A percentile compares a stretch with the other conserved stretches of the same genome.
Conservation (phyloP, 1,140 invertebrate species). For the Drosophila albomicans region DNA sequence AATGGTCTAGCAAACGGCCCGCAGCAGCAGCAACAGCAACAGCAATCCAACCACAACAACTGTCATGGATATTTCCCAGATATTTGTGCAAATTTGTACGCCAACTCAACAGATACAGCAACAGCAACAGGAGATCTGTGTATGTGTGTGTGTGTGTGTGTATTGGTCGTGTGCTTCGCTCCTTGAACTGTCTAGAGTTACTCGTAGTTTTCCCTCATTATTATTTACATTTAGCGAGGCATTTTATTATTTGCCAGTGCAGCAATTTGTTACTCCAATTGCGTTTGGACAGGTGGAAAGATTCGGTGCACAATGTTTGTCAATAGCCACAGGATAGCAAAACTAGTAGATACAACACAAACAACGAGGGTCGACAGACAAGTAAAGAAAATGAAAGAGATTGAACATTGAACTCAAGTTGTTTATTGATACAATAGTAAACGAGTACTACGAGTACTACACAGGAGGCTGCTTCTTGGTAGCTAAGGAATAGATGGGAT, state of each 20-base stretch:
- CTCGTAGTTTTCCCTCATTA: slow-evolving; percentile 32
- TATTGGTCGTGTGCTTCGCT: slow-evolving; percentile 19
- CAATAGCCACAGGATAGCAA: slow-evolving; percentile 42
- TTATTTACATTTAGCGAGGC: slow-evolving; percentile 55
- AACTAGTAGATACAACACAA: slow-evolving; percentile 26
- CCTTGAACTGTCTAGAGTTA: slow-evolving; percentile 31
- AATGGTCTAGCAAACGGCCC: slow-evolving; percentile 77
- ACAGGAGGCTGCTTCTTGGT: no score
- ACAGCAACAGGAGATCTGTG: slow-evolving; percentile 10
- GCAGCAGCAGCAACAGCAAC: slow-evolving; percentile 43
- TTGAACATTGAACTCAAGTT: not conserved
- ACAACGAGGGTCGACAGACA: not conserved
- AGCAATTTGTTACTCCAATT: slow-evolving; percentile 48
- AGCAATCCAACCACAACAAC: slow-evolving; percentile 42
- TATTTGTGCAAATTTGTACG: slow-evolving; percentile 61
- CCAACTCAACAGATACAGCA: slow-evolving; percentile 31
- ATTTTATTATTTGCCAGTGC: slow-evolving; percentile 61
- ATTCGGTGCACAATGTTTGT: slow-evolving; percentile 46
- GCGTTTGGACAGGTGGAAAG: slow-evolving; percentile 41
- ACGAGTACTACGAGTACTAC: no score
- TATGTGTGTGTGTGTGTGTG: slow-evolving; percentile 16
- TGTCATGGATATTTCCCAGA: slow-evolving; percentile 51
- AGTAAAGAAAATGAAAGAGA: not conserved
- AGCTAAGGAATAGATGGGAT: no score
- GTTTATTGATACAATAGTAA: not conserved